A percentile compares a stretch with the other conserved stretches of the same genome.
Evolutionary conservation across 1,140 invertebrate species (phyloP).

Genomic region (Physella acuta): DNA sequence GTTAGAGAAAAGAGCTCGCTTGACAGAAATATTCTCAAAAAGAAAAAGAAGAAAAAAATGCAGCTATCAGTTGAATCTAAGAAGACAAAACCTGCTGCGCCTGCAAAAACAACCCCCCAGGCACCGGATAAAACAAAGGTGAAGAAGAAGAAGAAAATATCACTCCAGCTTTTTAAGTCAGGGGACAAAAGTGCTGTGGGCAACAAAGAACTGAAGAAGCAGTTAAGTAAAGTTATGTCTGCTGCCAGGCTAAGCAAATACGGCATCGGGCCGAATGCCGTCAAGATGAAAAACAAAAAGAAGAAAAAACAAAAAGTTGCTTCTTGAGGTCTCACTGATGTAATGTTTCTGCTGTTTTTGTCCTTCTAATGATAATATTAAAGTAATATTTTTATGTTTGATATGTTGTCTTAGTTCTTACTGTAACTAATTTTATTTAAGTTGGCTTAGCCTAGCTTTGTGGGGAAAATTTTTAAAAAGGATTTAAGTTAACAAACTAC

Average conservation of each 20-base stretch:
- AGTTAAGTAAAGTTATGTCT: constrained; percentile 4
- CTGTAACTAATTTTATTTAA: background rate
- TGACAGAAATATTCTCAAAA: too few species aligned
- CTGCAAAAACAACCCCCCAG: background rate
- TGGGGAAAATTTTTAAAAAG: background rate
- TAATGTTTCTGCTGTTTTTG: too few species aligned
- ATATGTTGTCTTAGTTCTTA: background rate
- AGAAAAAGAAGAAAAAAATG: constrained; percentile 4
- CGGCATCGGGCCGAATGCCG: background rate
- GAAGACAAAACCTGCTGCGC: background rate
- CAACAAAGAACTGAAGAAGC: background rate
- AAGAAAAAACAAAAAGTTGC: constrained; percentile 39
- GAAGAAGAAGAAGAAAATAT: constrained; percentile 20
- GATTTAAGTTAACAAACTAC: background rate
- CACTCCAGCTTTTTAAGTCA: background rate
- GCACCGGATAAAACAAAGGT: background rate
- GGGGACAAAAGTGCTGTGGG: background rate
- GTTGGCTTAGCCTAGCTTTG: background rate
- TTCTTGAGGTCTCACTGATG: background rate
- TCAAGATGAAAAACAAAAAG: constrained; percentile 13
- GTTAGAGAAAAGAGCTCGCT: too few species aligned
- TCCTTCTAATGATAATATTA: background rate
- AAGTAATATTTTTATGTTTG: background rate
- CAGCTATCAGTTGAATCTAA: background rate
- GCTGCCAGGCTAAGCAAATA: background rate